Evolutionary conservation across 2,113 vertebrate genomes (phyloP), one percentile per base, ranked within the genome.

Genomic region (Indicator indicator): DNA sequence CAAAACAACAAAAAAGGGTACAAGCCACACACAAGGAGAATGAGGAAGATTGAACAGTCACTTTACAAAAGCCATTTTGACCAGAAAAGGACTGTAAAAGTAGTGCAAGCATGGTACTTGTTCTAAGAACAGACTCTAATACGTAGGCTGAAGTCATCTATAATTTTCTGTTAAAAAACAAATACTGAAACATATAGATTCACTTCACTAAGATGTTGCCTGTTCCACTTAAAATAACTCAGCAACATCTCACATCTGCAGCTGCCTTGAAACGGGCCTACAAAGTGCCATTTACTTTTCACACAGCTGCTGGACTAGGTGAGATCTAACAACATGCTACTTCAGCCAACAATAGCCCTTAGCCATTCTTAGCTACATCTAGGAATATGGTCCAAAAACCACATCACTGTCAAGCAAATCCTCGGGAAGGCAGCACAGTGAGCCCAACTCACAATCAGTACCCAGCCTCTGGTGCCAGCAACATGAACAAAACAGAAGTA

Each of bases 301-400:
- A 12, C 21, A 36, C 42, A 71, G 46, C 26, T 59, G 36, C 60
- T 85, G 17, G 20, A 32, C 55, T 19, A 62, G 5, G 20, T 33
- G 17, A 71, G 19, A 3, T 10, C 13, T 23, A 38, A 27, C 2
- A 64, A 32, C 21, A 21, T 1, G 3, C 30, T 81, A 30, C 36
- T 40, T 42, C n/a, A 65, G 21, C 7, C 68, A 55, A 15, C 13
- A 77, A 46, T n/a, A 77, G 30, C n/a, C n/a, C 6, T 73, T 19
- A n/a, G 24, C 13, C 3, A 0, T 54, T 15, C 36, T 18, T 12
- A 54, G n/a, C 12, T n/a, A 85, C 2, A 0, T 5, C 15, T 7
- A 40, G 9, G 10, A 69, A 11, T 28, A 40, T 3, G 4, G 27
- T 59, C 26, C 50, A 78, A 64, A 82, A 32, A 52, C 24, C 0